Conservation (phyloP, 2,113 vertebrate species). For the Cryptotis parvus region DNA sequence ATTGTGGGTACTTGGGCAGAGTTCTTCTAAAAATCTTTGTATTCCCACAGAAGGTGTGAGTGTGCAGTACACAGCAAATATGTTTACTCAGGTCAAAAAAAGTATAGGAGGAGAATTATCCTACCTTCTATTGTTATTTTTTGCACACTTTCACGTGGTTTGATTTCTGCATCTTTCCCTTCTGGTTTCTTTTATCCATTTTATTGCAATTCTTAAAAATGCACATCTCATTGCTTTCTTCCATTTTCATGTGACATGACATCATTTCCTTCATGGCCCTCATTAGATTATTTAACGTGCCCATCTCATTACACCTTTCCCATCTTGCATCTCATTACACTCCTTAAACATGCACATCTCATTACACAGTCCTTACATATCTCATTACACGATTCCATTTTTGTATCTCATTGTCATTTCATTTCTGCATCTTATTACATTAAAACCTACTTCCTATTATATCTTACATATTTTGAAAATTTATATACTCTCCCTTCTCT, state of each 20-base stretch:
- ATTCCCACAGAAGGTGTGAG: constrained; percentile 4
- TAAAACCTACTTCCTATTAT: constrained; percentile 77
- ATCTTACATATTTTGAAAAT: constrained; percentile 79
- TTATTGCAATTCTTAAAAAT: constrained; percentile 71
- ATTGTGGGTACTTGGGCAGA: background rate
- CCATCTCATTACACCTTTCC: constrained; percentile 79
- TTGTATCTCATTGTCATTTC: constrained; percentile 79
- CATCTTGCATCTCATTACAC: constrained; percentile 76
- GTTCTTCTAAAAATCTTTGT: background rate
- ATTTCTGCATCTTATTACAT: constrained; percentile 80
- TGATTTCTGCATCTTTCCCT: constrained; percentile 49
- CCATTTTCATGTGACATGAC: constrained; percentile 82
- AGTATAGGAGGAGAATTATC: background rate
- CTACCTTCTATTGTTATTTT: background rate
- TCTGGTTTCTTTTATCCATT: constrained; percentile 68
- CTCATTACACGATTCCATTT: constrained; percentile 79
- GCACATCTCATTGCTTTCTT: constrained; percentile 79
- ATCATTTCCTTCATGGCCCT: constrained; percentile 82
- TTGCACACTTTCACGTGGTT: constrained; percentile 15
- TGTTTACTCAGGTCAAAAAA: constrained; percentile 37
- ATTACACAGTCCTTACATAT: constrained; percentile 82
- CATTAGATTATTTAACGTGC: constrained; percentile 82
- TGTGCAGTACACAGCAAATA: background rate
- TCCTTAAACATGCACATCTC: constrained; percentile 79
- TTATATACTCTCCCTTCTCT: constrained; percentile 77